Base-by-base conservation (phyloP, 2,888 invertebrate genomes). In the Sympetrum striolatum region DNA sequence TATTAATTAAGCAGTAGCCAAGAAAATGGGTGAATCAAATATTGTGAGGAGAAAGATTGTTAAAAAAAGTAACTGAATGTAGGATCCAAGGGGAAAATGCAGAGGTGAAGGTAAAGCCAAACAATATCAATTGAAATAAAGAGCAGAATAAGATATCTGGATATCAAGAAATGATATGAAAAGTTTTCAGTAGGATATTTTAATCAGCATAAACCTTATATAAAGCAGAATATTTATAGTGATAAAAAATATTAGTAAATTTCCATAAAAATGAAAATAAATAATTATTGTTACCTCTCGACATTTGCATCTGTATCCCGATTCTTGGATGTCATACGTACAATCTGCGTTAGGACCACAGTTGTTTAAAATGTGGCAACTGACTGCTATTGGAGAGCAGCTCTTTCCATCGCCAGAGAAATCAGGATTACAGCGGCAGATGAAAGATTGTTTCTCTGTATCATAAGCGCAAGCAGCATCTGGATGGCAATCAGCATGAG, bases 311-410 rank as follows among this genome's bases (percentile, higher is more conserved):
- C 93, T 91, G 92, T 93, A 94, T 5, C 93, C 93, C 79, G 92
- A 91, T 25, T 92, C 93, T 14, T 91, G 91, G 5, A 91, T 44
- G 90, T 94, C 93, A 90, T 94, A 94, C 0, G 95, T 94, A 93
- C 98, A 99, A 64, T 96, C 95, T 14, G 98, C 98, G 93, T 98
- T 96, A 0, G 95, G 94, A 92, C 96, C 97, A 94, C 99, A 99
- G 93, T 97, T 97, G 92, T 97, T 96, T 35, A 96, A 93, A 3
- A 96, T 94, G 92, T 97, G 96, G 93, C 98, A 98, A 14, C 96
- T 96, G 2, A 95, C 94, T 0, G 95, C 95, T 91, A 94, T 94
- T 92, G 93, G 95, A 86, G 94, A 94, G 93, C 98, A 98, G 0
- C 94, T 94, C 79, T 96, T 95, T 0, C 97, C 97, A 91, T 95